Evolutionary conservation across 2,797 vertebrate species (phyloP), one percentile per base, ranked within the genome.

Genomic region (Decapterus maruadsi): DNA sequence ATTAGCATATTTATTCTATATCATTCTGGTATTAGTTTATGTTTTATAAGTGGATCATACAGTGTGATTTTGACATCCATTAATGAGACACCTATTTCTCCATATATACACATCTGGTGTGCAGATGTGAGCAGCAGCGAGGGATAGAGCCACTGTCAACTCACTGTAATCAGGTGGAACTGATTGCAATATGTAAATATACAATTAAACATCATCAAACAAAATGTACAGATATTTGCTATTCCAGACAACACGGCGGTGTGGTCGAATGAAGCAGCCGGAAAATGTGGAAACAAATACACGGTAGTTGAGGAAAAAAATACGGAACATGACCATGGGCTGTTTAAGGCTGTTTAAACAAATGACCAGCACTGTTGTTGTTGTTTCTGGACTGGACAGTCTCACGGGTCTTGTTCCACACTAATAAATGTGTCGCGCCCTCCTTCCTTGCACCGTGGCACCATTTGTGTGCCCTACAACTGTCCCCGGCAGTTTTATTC

Each of bases 361-460:
- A 80, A 78, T 61, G 34, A 51, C 43, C 65, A 48, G 38, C 26
- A 3, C 26, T 26, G 26, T 26, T 12, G 26, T 31, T 62, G 65
- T 45, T 50, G 71, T 72, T 73, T 59, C 62, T 82, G 63, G 75
- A 79, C 17, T 63, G 56, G 74, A 54, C 60, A 45, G 60, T 78
- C 81, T 80, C 68, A 0, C 6, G 63, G 56, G 77, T 66, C 72
- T 66, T 73, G 80, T 84, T 85, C 77, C 64, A 64, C 72, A 51
- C 80, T 69, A 65, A 82, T 82, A 78, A 84, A 87, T 72, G 75
- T 70, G 67, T 55, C 46, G 7, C 51, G 56, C 31, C 64, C 63
- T 77, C 46, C 65, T 56, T 68, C 68, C 43, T 74, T 43, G 42
- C 20, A 69, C 71, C 26, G 26, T 61, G 48, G 65, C 57, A 67